phyloP scores from a whole-genome alignment of 2,888 invertebrate species.

The Hemistola chrysoprasaria region DNA sequence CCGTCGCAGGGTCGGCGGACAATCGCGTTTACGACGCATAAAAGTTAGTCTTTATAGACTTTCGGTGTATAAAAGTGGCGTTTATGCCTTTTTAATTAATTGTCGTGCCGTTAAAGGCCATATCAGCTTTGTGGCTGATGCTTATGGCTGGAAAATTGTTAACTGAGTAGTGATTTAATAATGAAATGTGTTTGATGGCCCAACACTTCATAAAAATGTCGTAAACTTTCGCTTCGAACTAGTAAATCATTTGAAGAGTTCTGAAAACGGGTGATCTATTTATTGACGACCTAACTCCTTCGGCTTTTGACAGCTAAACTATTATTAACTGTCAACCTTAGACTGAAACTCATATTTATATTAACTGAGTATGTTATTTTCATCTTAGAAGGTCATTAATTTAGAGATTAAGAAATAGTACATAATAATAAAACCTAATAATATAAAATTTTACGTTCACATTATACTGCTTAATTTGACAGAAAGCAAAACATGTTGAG shows the following conservation, averaged over 20 bases:
- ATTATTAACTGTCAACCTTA: too few relatives aligned
- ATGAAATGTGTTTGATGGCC: constrained; percentile 67
- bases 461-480: too few relatives aligned
- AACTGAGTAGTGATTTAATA: constrained; percentile 74
- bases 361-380: too few relatives aligned
- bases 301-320: too few relatives aligned
- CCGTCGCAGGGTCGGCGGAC: constrained; percentile 71
- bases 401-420: too few relatives aligned
- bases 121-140: constrained; percentile 74
- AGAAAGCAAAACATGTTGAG: too few relatives aligned
- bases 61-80: constrained; percentile 78
- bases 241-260: constrained; percentile 48
- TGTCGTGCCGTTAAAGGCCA: constrained; percentile 75
- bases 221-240: constrained; percentile 58
- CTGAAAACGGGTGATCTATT: constrained; percentile 11
- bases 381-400: too few relatives aligned
- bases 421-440: too few relatives aligned
- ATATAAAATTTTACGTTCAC: too few relatives aligned
- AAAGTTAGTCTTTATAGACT: constrained; percentile 82
- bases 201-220: constrained; percentile 68
- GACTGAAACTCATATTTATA: too few relatives aligned
- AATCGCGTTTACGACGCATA: constrained; percentile 82
- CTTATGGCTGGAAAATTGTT: constrained; percentile 73
- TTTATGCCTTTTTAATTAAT: constrained; percentile 82
- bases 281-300: too few relatives aligned